phyloP scores from a whole-genome alignment of 1,140 invertebrate species.

The Hypsibius dujardini region DNA sequence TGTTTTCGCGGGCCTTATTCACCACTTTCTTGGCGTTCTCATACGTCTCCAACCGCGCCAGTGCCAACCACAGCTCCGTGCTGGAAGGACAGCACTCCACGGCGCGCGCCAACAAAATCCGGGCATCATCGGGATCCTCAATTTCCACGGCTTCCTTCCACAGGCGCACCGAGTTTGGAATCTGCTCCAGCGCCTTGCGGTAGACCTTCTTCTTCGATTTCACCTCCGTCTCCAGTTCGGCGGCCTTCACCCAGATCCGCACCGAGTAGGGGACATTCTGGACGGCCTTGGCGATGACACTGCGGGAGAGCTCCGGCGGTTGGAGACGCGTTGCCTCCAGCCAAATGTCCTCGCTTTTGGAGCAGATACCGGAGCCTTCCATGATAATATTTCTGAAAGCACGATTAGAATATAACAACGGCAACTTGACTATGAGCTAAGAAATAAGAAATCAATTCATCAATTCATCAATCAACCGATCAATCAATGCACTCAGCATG shows the following conservation, averaged over 20 bases:
- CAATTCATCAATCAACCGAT: too few species aligned
- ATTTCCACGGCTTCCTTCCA: constrained; percentile 98
- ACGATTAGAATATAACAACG: constrained; percentile 4
- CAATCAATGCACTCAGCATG: too few species aligned
- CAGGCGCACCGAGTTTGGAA: constrained; percentile 89
- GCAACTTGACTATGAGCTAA: too few species aligned
- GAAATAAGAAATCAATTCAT: too few species aligned
- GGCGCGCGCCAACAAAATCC: constrained; percentile 79
- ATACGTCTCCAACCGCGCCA: constrained; percentile 86
- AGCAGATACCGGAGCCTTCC: constrained; percentile 76
- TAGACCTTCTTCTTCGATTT: constrained; percentile 89
- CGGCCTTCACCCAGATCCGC: constrained; percentile 92
- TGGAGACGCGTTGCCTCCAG: constrained; percentile 76
- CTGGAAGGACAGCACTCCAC: constrained; percentile 95
- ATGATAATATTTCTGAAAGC: constrained; percentile 77
- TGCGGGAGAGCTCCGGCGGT: constrained; percentile 78
- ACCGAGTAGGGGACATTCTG: constrained; percentile 48
- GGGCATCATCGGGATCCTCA: constrained; percentile 90
- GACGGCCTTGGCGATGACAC: constrained; percentile 57
- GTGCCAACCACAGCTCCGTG: constrained; percentile 90
- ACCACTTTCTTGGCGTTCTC: constrained; percentile 92
- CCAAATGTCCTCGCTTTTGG: constrained; percentile 93
- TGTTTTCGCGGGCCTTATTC: constrained; percentile 95
- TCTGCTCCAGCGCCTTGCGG: constrained; percentile 74
- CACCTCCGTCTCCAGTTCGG: constrained; percentile 78